Conservation (phyloP, 2,797 vertebrate species). For the Acanthurus lineatus region DNA sequence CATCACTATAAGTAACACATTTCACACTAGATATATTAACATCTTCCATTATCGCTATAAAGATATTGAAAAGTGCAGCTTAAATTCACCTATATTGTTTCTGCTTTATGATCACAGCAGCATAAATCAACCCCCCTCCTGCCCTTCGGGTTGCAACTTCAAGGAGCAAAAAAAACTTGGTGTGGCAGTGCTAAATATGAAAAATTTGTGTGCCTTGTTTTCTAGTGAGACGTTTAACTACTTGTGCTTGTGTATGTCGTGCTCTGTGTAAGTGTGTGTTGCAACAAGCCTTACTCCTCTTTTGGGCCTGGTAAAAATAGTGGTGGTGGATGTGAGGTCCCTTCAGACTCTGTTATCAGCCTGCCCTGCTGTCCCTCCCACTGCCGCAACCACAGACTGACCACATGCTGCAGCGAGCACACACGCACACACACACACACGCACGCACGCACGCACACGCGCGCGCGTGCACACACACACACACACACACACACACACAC, state of each 20-base stretch:
- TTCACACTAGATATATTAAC: not conserved
- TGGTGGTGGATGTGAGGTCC: slow-evolving; percentile 84
- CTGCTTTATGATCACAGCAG: not conserved
- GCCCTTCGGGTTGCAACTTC: slow-evolving; percentile 4
- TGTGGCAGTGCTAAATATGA: slow-evolving; percentile 39
- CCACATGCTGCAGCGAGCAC: slow-evolving; percentile 67
- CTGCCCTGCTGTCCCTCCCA: slow-evolving; percentile 77
- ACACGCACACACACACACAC: slow-evolving; percentile 8
- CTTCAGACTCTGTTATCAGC: slow-evolving; percentile 85
- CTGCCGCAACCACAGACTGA: slow-evolving; percentile 81
- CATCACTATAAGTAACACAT: not conserved
- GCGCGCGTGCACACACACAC: slow-evolving; percentile 30
- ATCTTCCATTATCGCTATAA: not conserved
- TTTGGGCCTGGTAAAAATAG: slow-evolving; percentile 84
- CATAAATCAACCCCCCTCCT: not conserved
- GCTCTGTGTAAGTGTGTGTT: slow-evolving; percentile 52
- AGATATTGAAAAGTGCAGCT: not conserved
- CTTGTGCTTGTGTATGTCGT: slow-evolving; percentile 38
- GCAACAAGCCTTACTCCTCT: slow-evolving; percentile 73
- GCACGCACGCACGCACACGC: slow-evolving; percentile 1
- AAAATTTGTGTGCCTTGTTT: slow-evolving; percentile 64
- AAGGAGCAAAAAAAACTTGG: slow-evolving; percentile 13
- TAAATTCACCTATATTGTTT: not conserved
- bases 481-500: slow-evolving; percentile 32
- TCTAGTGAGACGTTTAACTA: slow-evolving; percentile 55